These are phyloP conservation scores for Wasmannia auropunctata DNA, from an alignment of 1,140 invertebrate genomes.

Conservation along the genomic window DNA sequence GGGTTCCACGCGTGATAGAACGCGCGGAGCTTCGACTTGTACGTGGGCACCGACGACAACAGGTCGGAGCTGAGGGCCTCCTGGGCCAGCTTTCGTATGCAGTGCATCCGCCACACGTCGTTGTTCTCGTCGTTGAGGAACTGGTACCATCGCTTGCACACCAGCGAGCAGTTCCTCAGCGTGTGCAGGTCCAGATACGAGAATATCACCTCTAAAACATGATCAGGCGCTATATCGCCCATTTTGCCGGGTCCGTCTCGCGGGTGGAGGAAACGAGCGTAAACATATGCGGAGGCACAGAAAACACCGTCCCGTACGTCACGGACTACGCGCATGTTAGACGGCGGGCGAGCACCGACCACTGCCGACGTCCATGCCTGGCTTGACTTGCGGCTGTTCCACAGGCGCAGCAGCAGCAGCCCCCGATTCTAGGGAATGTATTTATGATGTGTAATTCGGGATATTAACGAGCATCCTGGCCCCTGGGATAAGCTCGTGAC, in stretches of 20 bases:
- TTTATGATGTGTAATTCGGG: too few relatives aligned
- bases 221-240: conserved; percentile 88
- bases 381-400: too few relatives aligned
- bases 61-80: conserved; percentile 97
- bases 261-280: conserved; percentile 43
- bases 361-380: too few relatives aligned
- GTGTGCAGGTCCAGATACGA: conserved; percentile 96
- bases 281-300: conserved; percentile 63
- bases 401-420: too few relatives aligned
- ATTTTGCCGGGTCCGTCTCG: conserved; percentile 79
- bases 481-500: too few relatives aligned
- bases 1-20: conserved; percentile 99
- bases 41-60: conserved; percentile 94
- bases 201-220: conserved; percentile 97
- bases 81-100: conserved; percentile 94
- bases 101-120: conserved; percentile 97
- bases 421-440: too few relatives aligned
- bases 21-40: conserved; percentile 97
- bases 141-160: conserved; percentile 97
- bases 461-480: too few relatives aligned
- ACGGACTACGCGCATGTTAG: conserved; percentile 19
- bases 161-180: conserved; percentile 94
- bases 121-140: conserved; percentile 97
- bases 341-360: not conserved
- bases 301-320: conserved; percentile 37